A percentile compares a stretch with the other conserved stretches of the same genome.
Conservation (phyloP, 2,113 vertebrate species). For the Pomatorhinus ruficollis region DNA sequence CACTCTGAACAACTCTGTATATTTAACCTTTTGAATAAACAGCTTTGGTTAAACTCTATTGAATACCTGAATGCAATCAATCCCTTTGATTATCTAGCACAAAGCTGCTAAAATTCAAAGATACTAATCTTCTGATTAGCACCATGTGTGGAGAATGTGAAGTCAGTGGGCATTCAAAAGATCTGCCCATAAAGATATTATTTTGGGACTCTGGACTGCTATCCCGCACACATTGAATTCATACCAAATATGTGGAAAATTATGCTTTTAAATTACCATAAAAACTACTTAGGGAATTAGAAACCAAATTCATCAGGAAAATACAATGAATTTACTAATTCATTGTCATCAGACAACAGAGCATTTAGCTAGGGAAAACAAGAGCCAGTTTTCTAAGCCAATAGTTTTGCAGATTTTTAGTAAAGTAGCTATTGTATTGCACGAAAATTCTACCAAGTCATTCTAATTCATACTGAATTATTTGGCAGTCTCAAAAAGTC, state of each 20-base stretch:
- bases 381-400: not conserved
- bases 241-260: not conserved
- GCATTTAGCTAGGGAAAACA: not conserved
- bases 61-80: not conserved
- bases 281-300: not conserved
- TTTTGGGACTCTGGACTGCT: slow-evolving; percentile 35
- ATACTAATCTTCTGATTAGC: not conserved
- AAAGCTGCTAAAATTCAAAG: slow-evolving; percentile 4
- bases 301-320: not conserved
- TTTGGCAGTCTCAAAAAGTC: not conserved
- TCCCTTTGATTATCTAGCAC: not conserved
- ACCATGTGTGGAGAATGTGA: not conserved
- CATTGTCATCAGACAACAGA: not conserved
- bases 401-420: not conserved
- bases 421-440: not conserved
- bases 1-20: not conserved
- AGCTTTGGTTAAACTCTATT: not conserved
- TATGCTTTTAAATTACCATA: not conserved
- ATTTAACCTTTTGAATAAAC: not conserved
- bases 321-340: not conserved
- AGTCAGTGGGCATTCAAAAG: not conserved
- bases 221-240: not conserved
- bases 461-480: not conserved
- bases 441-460: not conserved
- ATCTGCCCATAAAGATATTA: slow-evolving; percentile 33